A percentile compares a stretch with the other conserved stretches of the same genome.
Conservation (phyloP, 2,797 vertebrate genomes). For the Pristis pectinata region DNA sequence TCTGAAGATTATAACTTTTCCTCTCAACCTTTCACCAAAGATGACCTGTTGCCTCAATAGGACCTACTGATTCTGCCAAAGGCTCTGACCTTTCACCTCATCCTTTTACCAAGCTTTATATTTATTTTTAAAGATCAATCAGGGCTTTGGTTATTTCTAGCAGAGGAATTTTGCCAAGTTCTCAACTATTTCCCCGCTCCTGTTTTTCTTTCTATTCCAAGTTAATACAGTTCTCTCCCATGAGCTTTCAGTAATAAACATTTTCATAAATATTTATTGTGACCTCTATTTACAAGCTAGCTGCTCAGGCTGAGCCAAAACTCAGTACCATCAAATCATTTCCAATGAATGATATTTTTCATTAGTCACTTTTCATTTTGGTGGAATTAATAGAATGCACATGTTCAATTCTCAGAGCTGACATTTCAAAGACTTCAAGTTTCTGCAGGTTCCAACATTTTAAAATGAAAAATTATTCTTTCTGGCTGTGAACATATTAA, state of each 20-base stretch:
- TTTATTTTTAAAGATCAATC: background rate
- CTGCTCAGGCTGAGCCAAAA: conserved; percentile 8
- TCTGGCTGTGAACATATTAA: background rate
- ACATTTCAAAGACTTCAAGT: background rate
- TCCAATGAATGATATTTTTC: conserved; percentile 30
- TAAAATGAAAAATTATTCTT: conserved; percentile 13
- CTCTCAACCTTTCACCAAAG: background rate
- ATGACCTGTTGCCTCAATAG: background rate
- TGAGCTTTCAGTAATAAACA: conserved; percentile 24
- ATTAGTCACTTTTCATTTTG: background rate
- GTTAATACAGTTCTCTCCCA: background rate
- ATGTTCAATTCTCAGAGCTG: conserved; percentile 28
- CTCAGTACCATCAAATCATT: conserved; percentile 7
- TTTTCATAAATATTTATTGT: conserved; percentile 31
- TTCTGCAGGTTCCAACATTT: background rate
- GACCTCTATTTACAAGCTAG: conserved; percentile 25
- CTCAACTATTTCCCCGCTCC: background rate
- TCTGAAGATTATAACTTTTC: background rate
- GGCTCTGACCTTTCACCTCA: background rate
- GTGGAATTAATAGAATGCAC: background rate
- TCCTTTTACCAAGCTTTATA: background rate
- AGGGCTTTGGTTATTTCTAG: background rate
- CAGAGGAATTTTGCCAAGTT: background rate
- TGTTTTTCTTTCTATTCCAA: background rate
- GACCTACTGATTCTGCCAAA: background rate